Evolutionary conservation across 1,140 invertebrate species (phyloP), one percentile per base, ranked within the genome.

Genomic region (Asobara japonica): DNA sequence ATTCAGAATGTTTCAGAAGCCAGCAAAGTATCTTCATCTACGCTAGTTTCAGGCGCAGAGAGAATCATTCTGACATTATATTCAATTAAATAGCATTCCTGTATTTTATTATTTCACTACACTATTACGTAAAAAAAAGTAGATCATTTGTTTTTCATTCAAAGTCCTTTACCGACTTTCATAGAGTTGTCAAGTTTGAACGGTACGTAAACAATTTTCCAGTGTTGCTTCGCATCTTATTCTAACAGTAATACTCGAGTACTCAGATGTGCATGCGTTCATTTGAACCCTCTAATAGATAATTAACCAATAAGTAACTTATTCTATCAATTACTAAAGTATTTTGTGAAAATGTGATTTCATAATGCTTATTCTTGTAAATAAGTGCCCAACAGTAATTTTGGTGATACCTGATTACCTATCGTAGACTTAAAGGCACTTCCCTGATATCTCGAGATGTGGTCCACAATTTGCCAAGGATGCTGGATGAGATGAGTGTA

Each of bases 181-280:
- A 77, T 69, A 45, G 8, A 76, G 70, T 18, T 75, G 76, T 78
- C 78, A 16, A 61, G 72, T 71, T 45, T 45, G 71, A 75, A 84
- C 78, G 84, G 85, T 86, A 87, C 83, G 83, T 86, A 86, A 84
- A 77, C 65, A 71, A 79, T 78, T 76, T 81, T 78, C 81, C 78
- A 84, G 78, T 82, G 82, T 87, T 85, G 82, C 83, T 83, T 85
- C 80, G 84, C 84, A 86, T 87, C 79, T 81, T 79, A 80, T 72
- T 73, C 65, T 33, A 74, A 74, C 77, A 72, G 62, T 66, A 77
- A 64, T 70, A 64, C 45, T 75, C 74, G 70, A 75, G 70, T 72
- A 61, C 65, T 71, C 67, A 66, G 31, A 62, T 75, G 66, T 72
- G 70, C 74, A 75, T 75, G 70, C 22, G 29, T 13, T 67, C 38